A percentile compares a stretch with the other conserved stretches of the same genome.
Evolutionary conservation across 1,140 invertebrate species (phyloP).

Genomic region (Calephelis virginiensis): DNA sequence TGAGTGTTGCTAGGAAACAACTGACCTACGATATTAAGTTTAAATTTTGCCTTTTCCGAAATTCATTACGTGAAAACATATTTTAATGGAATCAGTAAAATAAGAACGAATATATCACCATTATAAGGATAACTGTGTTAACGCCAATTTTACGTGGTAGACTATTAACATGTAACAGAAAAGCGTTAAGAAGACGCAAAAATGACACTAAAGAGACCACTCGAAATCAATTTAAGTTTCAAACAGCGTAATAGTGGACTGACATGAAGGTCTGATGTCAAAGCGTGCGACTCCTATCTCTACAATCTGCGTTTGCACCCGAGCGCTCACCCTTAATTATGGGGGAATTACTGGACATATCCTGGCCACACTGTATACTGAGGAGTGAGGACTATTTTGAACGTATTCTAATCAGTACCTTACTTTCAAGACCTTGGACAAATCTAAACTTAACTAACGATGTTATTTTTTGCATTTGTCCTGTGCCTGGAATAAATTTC

Average conservation of each 20-base stretch:
- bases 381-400: constrained; percentile 29
- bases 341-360: constrained; percentile 51
- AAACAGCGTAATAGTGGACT: constrained; percentile 10
- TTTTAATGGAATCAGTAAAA: no score
- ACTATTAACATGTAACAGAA: not conserved
- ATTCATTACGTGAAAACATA: no score
- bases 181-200: not conserved
- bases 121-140: not conserved
- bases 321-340: constrained; percentile 65
- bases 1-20: no score
- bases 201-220: not conserved
- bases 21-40: no score
- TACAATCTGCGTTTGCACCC: constrained; percentile 62
- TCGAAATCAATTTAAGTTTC: constrained; percentile 19
- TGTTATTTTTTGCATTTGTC: no score
- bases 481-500: no score
- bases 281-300: constrained; percentile 43
- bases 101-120: no score
- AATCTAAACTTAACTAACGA: no score
- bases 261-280: constrained; percentile 32
- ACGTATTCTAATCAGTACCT: no score
- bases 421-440: no score
- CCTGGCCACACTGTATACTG: constrained; percentile 22
- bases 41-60: no score
- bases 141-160: no score